A percentile compares a stretch with the other conserved stretches of the same genome.
phyloP scores from a whole-genome alignment of 2,113 vertebrate genomes.

The Saimiri boliviensis region DNA sequence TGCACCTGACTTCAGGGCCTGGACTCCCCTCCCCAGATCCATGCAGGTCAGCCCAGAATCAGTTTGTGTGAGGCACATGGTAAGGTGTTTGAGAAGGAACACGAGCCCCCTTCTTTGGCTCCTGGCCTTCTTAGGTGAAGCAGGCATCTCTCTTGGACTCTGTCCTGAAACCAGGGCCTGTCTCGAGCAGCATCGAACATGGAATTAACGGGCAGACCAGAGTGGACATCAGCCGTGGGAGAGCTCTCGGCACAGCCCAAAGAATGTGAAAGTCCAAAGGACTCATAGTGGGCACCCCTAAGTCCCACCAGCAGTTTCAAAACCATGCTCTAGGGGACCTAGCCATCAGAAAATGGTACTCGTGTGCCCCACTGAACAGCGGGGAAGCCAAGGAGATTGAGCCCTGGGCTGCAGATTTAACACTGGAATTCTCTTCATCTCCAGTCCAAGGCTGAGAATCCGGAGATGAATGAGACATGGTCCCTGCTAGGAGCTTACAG shows the following conservation, averaged over 20 bases:
- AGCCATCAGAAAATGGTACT: rapidly evolving
- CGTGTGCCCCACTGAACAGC: too few species aligned
- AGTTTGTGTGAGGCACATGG: too few species aligned
- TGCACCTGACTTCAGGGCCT: neutral
- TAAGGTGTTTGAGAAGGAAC: neutral
- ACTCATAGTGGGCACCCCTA: neutral
- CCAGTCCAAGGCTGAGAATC: neutral
- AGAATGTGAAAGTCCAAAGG: neutral
- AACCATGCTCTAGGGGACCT: neutral
- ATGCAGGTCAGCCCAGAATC: neutral
- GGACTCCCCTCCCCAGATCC: neutral
- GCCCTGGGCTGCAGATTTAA: neutral
- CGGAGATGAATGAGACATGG: neutral
- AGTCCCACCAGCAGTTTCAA: neutral
- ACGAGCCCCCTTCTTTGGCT: neutral
- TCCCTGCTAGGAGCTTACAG: neutral
- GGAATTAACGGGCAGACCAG: neutral
- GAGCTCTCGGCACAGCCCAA: neutral
- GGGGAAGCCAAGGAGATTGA: neutral
- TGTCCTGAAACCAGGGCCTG: neutral
- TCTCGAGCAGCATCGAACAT: neutral
- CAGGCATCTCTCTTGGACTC: neutral
- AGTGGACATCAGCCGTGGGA: neutral
- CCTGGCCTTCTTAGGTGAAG: neutral
- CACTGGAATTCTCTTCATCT: neutral